These are phyloP conservation scores for Montipora efflorescens DNA, from an alignment of 64 coral and sea anemone species.

Conservation along the genomic window DNA sequence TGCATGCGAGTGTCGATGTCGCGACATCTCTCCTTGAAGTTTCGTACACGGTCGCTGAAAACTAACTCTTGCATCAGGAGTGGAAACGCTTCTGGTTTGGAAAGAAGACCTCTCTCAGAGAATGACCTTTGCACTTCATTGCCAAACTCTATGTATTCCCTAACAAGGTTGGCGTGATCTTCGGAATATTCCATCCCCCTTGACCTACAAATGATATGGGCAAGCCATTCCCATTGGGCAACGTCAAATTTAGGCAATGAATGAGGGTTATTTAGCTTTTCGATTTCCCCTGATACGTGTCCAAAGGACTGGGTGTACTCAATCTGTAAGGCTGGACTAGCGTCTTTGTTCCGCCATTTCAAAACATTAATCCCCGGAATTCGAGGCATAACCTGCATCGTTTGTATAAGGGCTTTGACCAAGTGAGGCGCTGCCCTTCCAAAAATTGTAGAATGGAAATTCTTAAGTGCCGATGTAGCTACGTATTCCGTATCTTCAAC, in stretches of 20 bases:
- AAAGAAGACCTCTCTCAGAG: background rate
- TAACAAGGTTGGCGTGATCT: background rate
- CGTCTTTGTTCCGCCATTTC: background rate
- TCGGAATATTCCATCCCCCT: background rate
- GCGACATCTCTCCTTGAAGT: background rate
- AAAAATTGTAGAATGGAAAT: conserved; percentile 63
- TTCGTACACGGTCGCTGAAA: background rate
- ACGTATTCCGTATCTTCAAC: conserved; percentile 54
- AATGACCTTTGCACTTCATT: background rate
- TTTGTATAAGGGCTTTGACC: background rate
- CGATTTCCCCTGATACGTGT: background rate
- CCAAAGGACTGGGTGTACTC: background rate
- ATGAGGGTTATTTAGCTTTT: background rate
- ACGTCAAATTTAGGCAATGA: background rate
- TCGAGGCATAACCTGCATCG: background rate
- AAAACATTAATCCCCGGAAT: background rate
- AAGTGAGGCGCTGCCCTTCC: background rate
- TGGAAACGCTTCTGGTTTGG: background rate
- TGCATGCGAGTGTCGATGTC: background rate
- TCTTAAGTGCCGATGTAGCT: conserved; percentile 56
- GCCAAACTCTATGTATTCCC: background rate
- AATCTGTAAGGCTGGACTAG: background rate
- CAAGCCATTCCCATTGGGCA: background rate
- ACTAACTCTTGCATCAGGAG: background rate
- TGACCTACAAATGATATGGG: background rate